phyloP scores from a whole-genome alignment of 2,113 vertebrate species.

The Chrysochloris asiatica region DNA sequence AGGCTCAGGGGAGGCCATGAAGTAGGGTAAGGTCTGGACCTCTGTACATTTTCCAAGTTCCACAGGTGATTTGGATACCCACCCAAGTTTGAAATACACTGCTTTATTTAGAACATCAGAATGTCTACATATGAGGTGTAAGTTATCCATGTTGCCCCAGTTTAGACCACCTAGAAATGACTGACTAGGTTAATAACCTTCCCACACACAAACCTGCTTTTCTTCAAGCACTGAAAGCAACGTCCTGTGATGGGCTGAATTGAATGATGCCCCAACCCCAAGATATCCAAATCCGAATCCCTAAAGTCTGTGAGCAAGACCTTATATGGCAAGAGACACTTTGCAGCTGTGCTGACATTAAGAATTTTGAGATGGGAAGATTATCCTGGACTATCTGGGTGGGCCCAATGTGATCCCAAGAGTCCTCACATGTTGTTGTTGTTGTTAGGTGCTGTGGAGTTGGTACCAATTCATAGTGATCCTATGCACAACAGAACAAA shows the following conservation, averaged over 20 bases:
- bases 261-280: neutral
- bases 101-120: neutral
- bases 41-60: neutral
- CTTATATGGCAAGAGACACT: neutral
- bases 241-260: neutral
- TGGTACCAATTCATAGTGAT: no score
- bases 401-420: neutral
- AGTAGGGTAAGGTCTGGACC: neutral
- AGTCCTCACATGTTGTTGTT: neutral
- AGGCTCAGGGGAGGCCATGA: neutral
- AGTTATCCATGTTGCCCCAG: neutral
- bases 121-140: fast-evolving
- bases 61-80: neutral
- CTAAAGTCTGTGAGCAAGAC: neutral
- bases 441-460: no score
- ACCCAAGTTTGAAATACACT: neutral
- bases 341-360: neutral
- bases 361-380: neutral
- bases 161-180: neutral
- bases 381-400: neutral
- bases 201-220: neutral
- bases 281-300: neutral
- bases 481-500: no score
- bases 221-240: neutral
- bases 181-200: neutral